Conservation (phyloP, 2,797 vertebrate species). For the Clarias fuscus region DNA sequence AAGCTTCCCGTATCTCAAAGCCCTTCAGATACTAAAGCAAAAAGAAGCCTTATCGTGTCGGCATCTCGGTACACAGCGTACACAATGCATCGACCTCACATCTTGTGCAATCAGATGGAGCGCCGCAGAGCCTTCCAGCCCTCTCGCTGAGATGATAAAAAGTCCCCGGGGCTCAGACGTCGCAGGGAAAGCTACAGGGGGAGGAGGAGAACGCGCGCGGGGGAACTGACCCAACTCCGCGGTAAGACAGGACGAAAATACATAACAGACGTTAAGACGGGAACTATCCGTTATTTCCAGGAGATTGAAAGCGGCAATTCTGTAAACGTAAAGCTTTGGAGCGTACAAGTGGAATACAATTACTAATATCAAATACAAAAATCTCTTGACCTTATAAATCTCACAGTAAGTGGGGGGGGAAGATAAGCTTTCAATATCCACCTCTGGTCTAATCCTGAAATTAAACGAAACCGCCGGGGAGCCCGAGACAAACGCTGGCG, state of each 20-base stretch:
- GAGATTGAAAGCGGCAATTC: slow-evolving; percentile 61
- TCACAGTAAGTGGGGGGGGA: slow-evolving; percentile 61
- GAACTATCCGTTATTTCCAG: slow-evolving; percentile 33
- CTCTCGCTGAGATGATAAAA: slow-evolving; percentile 24
- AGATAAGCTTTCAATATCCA: slow-evolving; percentile 76
- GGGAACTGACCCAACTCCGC: slow-evolving; percentile 4
- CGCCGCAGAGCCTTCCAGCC: slow-evolving; percentile 21
- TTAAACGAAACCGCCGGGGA: slow-evolving; percentile 76
- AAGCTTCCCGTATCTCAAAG: no score
- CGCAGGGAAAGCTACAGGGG: neutral
- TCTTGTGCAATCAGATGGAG: slow-evolving; percentile 47
- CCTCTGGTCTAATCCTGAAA: slow-evolving; percentile 73
- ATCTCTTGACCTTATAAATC: slow-evolving; percentile 74
- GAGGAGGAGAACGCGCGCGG: slow-evolving; percentile 2
- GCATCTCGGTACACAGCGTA: slow-evolving; percentile 38
- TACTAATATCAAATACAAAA: slow-evolving; percentile 77
- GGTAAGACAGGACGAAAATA: neutral
- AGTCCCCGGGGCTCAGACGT: slow-evolving; percentile 10
- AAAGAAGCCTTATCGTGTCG: neutral
- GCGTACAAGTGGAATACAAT: slow-evolving; percentile 83
- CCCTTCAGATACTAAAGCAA: neutral
- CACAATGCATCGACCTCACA: slow-evolving; percentile 40
- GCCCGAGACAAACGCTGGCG: slow-evolving; percentile 67
- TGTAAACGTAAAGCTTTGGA: slow-evolving; percentile 63
- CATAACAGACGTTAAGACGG: no score